These are phyloP conservation scores for Neomonachus schauinslandi DNA, from an alignment of 2,113 vertebrate species.

Conservation along the genomic window DNA sequence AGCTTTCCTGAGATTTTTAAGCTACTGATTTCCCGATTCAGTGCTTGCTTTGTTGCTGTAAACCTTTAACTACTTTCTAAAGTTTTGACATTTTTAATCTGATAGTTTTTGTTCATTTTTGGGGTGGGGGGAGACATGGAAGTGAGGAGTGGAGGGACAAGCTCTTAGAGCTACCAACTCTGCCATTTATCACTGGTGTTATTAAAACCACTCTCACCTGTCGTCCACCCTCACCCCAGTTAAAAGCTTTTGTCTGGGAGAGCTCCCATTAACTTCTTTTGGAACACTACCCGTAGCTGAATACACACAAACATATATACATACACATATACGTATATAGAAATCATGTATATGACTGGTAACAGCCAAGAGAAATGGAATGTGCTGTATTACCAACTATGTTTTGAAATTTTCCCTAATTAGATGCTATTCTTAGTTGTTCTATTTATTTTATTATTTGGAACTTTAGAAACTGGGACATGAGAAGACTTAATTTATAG, in stretches of 20 bases:
- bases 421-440: neutral
- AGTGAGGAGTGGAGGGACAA: neutral
- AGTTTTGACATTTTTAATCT: neutral
- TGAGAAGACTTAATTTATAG: neutral
- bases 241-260: neutral
- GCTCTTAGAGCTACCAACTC: neutral
- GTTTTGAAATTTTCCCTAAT: neutral
- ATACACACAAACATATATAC: neutral
- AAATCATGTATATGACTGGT: neutral
- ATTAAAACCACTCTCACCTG: neutral
- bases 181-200: neutral
- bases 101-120: neutral
- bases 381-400: neutral
- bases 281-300: neutral
- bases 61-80: neutral
- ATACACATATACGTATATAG: neutral
- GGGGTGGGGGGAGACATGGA: rapidly evolving
- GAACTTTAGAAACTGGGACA: neutral
- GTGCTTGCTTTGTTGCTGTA: neutral
- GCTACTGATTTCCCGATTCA: neutral
- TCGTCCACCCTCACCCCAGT: too few relatives aligned
- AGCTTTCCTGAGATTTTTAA: neutral
- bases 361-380: neutral
- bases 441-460: conserved; percentile 35
- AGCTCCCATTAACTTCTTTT: neutral